Base-by-base conservation (phyloP, 2,113 vertebrate genomes). In the Zapus hudsonius region DNA sequence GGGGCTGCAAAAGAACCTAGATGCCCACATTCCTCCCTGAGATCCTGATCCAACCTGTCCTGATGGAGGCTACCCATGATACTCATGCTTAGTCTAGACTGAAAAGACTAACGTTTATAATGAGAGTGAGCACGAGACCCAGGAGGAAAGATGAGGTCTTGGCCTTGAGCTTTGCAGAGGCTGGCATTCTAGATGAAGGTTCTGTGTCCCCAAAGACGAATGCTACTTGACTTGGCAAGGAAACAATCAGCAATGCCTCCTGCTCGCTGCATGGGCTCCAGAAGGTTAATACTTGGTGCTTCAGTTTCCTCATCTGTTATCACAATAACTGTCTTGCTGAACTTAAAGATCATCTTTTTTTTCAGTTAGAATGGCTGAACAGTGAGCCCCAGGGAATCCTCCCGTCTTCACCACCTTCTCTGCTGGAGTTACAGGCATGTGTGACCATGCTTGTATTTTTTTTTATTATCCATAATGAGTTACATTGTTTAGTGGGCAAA, bases 21-120 rank as follows among this genome's bases (percentile, higher is more conserved):
- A 23, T 20, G 22, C 5, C 38, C 42, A 76, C 0, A 44, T 1
- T 57, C 29, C 2, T 31, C 27, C 44, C 1, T 0, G 3, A 61
- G 66, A 61, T 42, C 80, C 47, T 91, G 33, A 89, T 27, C 93
- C 13, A 66, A 1, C n/a, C 57, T 27, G 8, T 89, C 70, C 40
- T 3, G 16, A 33, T 6, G 17, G 42, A 22, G 20, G 13, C 8
- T 27, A 44, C 42, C 12, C 7, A 52, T 66, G 31, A 47, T 23
- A 85, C 16, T 86, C 67, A 40, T 12, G 11, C 20, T 64, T n/a
- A 91, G 17, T 0, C 10, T 44, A 63, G 17, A 20, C 11, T n/a
- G 11, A 72, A 88, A 72, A n/a, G n/a, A n/a, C n/a, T n/a, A n/a
- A 69, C 27, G n/a, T 33, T 38, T 78, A 19, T 61, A 63, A 27